Percentiles rank a stretch among this genome's conserved stretches.
Evolutionary conservation across 2,888 invertebrate genomes (phyloP).

Genomic region (Trichacis sp.): DNA sequence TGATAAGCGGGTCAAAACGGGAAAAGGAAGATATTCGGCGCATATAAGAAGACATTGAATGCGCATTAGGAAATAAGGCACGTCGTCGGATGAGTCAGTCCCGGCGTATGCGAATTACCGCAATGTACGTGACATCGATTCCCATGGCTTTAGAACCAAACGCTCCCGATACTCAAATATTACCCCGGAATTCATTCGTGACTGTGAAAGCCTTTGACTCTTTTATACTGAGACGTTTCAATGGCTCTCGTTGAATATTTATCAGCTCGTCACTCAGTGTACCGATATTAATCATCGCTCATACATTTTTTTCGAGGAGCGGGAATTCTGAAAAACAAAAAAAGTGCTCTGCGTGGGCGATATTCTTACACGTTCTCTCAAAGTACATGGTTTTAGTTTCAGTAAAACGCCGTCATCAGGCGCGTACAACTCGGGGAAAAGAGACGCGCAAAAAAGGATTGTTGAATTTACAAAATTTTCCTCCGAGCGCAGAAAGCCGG

Average conservation of each 20-base stretch:
- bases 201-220: neutral
- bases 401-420: neutral
- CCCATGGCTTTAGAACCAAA: conserved; percentile 46
- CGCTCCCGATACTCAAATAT: conserved; percentile 24
- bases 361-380: neutral
- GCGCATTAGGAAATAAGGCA: conserved; percentile 11
- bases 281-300: neutral
- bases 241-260: neutral
- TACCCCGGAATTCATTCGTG: conserved; percentile 20
- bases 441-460: neutral
- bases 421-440: neutral
- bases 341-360: neutral
- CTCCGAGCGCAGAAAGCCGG: neutral
- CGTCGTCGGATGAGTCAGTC: too few species aligned
- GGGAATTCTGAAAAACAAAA: neutral
- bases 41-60: conserved; percentile 8
- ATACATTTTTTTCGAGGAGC: neutral
- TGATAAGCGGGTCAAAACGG: neutral
- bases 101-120: too few species aligned
- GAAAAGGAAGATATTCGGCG: neutral
- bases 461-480: neutral
- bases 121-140: too few species aligned
- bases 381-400: neutral
- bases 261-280: neutral
- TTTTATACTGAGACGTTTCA: neutral